Conservation (phyloP, 2,113 vertebrate genomes). For the Platichthys stellatus region DNA sequence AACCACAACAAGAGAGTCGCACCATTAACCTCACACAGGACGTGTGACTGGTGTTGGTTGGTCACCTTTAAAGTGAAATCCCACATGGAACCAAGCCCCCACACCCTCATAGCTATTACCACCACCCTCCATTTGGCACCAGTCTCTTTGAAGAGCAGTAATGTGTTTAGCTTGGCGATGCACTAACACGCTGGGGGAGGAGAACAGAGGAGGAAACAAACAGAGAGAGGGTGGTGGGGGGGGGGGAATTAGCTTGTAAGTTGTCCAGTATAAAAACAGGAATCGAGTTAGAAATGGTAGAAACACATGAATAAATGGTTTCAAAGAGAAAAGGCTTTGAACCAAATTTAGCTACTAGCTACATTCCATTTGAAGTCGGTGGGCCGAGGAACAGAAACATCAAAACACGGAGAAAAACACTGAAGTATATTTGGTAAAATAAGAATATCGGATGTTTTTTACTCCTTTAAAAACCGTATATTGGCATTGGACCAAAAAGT, state of each 20-base stretch:
- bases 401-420: too few relatives aligned
- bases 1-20: slow-evolving; percentile 25
- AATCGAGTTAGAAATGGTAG: too few relatives aligned
- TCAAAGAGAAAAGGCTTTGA: neutral
- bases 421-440: too few relatives aligned
- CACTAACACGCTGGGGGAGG: slow-evolving; percentile 20
- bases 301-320: neutral
- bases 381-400: too few relatives aligned
- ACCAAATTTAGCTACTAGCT: too few relatives aligned
- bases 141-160: slow-evolving; percentile 57
- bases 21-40: slow-evolving; percentile 35
- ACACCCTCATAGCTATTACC: slow-evolving; percentile 20
- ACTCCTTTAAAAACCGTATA: too few relatives aligned
- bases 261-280: neutral
- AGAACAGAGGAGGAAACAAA: neutral
- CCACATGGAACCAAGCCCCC: slow-evolving; percentile 35
- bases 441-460: too few relatives aligned
- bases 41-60: slow-evolving; percentile 18
- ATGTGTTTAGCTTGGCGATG: slow-evolving; percentile 57
- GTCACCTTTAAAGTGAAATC: slow-evolving; percentile 67
- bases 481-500: too few relatives aligned
- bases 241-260: neutral
- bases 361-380: too few relatives aligned
- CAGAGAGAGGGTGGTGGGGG: too few relatives aligned
- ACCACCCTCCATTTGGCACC: slow-evolving; percentile 50